These are phyloP conservation scores for Parnassius mnemosyne DNA, from an alignment of 2,888 invertebrate genomes.

Conservation along the genomic window DNA sequence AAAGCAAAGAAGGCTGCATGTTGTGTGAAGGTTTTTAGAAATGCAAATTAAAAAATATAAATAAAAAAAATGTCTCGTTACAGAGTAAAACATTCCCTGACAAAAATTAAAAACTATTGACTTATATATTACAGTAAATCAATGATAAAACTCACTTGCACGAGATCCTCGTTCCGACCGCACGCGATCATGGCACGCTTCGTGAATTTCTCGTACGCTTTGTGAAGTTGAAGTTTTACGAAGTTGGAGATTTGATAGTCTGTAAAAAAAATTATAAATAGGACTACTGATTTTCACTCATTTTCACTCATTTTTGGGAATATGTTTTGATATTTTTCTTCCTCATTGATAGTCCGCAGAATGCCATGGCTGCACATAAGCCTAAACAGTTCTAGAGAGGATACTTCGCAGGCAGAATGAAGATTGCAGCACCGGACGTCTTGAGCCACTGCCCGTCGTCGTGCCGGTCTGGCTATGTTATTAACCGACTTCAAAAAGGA, in stretches of 20 bases:
- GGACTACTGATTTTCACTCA: neutral
- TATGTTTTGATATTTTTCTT: neutral
- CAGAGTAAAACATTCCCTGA: too few relatives aligned
- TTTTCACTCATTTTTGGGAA: neutral
- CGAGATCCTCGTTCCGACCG: constrained; percentile 71
- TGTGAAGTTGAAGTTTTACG: constrained; percentile 84
- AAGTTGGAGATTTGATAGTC: constrained; percentile 91
- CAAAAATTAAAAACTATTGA: too few relatives aligned
- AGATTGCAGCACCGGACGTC: too few relatives aligned
- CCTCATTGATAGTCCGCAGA: too few relatives aligned
- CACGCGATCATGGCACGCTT: constrained; percentile 83
- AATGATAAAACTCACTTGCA: constrained; percentile 49
- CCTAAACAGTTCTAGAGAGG: neutral
- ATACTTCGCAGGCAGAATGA: neutral
- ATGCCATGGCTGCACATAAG: too few relatives aligned
- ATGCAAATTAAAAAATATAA: too few relatives aligned
- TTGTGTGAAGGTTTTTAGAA: too few relatives aligned
- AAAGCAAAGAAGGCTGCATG: too few relatives aligned
- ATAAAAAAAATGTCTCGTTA: too few relatives aligned
- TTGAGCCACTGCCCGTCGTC: too few relatives aligned
- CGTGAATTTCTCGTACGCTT: constrained; percentile 85
- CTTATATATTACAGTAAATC: neutral
- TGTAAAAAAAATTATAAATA: constrained; percentile 49
- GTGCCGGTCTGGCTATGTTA: too few relatives aligned
- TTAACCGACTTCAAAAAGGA: too few relatives aligned